A percentile compares a stretch with the other conserved stretches of the same genome.
Evolutionary conservation across 2,888 invertebrate genomes (phyloP).

Genomic region (Hydrotaea cyrtoneurina): DNA sequence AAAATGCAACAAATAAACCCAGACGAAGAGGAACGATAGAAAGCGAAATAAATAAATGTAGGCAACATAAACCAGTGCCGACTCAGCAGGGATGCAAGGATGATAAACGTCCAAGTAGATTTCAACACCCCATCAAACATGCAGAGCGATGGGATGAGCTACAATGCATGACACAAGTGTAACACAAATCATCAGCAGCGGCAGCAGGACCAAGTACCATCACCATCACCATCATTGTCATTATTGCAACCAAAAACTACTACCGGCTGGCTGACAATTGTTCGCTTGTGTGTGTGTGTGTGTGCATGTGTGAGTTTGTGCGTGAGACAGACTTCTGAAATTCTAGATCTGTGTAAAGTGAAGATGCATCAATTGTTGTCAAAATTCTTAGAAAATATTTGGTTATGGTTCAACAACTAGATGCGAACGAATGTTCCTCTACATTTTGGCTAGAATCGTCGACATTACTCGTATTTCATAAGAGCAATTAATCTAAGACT

Average conservation of each 20-base stretch:
- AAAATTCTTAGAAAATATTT: constrained; percentile 60
- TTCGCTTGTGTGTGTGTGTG: not conserved
- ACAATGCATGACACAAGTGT: constrained; percentile 41
- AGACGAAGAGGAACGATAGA: constrained; percentile 17
- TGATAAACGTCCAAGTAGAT: constrained; percentile 35
- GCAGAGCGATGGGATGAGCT: not conserved
- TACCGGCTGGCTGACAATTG: constrained; percentile 37
- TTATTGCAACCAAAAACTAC: constrained; percentile 30
- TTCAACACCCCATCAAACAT: constrained; percentile 61
- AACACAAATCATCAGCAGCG: constrained; percentile 51
- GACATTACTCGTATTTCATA: constrained; percentile 33
- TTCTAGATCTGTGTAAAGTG: constrained; percentile 22
- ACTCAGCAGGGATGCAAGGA: constrained; percentile 59
- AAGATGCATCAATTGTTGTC: constrained; percentile 39
- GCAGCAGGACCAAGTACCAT: constrained; percentile 17
- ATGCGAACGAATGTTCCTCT: not conserved
- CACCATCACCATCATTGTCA: constrained; percentile 26
- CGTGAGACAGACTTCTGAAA: constrained; percentile 21
- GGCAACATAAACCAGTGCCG: constrained; percentile 46
- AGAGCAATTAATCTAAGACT: constrained; percentile 35
- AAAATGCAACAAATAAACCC: constrained; percentile 8
- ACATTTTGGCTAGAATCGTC: not conserved
- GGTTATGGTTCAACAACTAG: constrained; percentile 27
- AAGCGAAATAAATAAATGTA: constrained; percentile 1
- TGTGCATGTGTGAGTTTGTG: not conserved